Base-by-base conservation (phyloP, 1,140 invertebrate species). In the Helicoverpa armigera region DNA sequence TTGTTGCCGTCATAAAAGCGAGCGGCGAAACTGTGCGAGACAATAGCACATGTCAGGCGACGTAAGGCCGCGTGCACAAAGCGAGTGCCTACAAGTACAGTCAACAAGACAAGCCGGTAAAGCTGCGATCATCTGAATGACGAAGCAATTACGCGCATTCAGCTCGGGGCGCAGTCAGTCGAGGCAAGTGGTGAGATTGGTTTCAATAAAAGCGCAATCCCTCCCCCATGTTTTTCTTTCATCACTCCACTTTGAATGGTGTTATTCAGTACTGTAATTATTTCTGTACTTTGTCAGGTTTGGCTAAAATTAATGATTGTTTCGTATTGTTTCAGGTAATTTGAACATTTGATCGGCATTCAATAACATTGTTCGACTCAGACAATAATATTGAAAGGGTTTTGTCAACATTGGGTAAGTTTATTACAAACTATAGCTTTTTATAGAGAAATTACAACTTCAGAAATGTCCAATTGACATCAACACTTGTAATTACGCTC, bases 161-260 rank as follows among this genome's bases (percentile, higher is more conserved):
- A 93, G 87, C 89, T 86, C 86, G 80, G 86, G 87, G 90, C 89
- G 88, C 90, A 92, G 90, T 90, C 90, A 93, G 90, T 87, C 90
- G 91, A 89, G 91, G 87, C 91, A 94, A 94, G 91, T 94, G 92
- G 86, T 89, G 88, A 92, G 92, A 94, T 94, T 94, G 92, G 92
- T 94, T 94, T 94, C 93, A 93, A 94, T 94, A 94, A 94, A 94
- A 94, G 92, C 89, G 87, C 91, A 92, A 89, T 88, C 89, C 89
- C 89, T 87, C 90, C 92, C 87, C 91, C 89, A 89, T 92, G 93
- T 94, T 94, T 93, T 94, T 94, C 93, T 94, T 94, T 94, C 91
- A 92, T 92, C 93, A 88, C 87, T 92, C 89, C 88, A 93, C 87
- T 88, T 87, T 90, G 91, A 91, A 94, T 89, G 90, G 89, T 84